Base-by-base conservation (phyloP, 35 echinoderm and acorn worm genomes). In the Anneissia japonica region DNA sequence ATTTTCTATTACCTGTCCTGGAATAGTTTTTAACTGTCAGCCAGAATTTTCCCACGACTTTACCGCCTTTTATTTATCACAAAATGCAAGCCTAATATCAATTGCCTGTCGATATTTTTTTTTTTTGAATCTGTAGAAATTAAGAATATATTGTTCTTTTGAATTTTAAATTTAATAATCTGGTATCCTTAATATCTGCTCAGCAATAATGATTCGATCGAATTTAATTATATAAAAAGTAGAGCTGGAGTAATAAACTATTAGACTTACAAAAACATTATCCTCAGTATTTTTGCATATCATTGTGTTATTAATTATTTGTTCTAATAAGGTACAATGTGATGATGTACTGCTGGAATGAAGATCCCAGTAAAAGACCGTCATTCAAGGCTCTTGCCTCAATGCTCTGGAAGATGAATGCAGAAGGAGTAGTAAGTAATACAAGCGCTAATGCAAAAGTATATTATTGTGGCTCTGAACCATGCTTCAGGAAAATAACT, bases 331-430 rank as follows among this genome's bases (percentile, higher is more conserved):
- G 93, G 34, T 95, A 85, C 81, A 84, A 80, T n/a, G 51, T 95
- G 5, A 91, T 95, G 86, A 86, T 89, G 38, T 84, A 85, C 30
- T 95, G 93, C 37, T 95, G 93, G 93, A 39, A 88, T 14, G 86
- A 91, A 19, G 86, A 90, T 32, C 89, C 93, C 0, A 82, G 46
- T 46, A 87, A 88, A 64, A 74, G 93, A 46, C 93, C 93, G 3
- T 79, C 89, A 21, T 91, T 95, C 77, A 77, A 87, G 76, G 85
- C 46, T 12, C 81, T 95, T 10, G 81, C 76, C 30, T 72, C 88
- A 37, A 79, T 45, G 11, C 76, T 95, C 17, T 86, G 91, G 72
- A 74, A 86, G 30, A 85, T 95, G 46, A 77, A 55, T 35, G 73
- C 45, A 11, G 78, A 89, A 89, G 78, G 40, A 75, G 46, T 82